phyloP scores from a whole-genome alignment of 2,797 vertebrate species.

The Cirrhinus molitorella region DNA sequence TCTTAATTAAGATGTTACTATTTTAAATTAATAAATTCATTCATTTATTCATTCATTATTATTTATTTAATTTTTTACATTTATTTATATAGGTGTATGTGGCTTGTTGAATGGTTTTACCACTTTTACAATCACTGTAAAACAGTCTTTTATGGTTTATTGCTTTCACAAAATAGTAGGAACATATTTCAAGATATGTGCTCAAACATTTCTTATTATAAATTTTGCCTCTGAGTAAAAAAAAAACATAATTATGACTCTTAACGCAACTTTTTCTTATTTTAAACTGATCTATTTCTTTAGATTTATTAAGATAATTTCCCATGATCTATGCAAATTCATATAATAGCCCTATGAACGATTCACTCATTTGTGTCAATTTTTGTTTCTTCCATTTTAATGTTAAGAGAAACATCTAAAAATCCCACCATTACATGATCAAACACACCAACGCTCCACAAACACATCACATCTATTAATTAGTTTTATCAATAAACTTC shows the following conservation, averaged over 20 bases:
- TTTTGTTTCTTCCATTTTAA: not conserved
- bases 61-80: too few species aligned
- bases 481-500: not conserved
- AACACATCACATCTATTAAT: not conserved
- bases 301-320: not conserved
- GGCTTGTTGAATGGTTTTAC: not conserved
- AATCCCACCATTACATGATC: not conserved
- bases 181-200: not conserved
- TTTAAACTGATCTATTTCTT: not conserved
- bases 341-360: not conserved
- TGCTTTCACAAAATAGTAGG: not conserved
- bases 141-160: not conserved
- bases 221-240: not conserved
- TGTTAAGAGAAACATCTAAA: not conserved
- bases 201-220: not conserved
- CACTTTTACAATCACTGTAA: not conserved
- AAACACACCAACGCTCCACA: not conserved
- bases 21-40: not conserved
- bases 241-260: too few species aligned
- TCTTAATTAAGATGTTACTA: too few species aligned
- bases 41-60: too few species aligned
- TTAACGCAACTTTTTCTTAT: not conserved
- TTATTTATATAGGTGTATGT: too few species aligned
- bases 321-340: not conserved
- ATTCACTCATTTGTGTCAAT: not conserved